Evolutionary conservation across 2,113 vertebrate genomes (phyloP).

Genomic region (Puffinus mauretanicus): DNA sequence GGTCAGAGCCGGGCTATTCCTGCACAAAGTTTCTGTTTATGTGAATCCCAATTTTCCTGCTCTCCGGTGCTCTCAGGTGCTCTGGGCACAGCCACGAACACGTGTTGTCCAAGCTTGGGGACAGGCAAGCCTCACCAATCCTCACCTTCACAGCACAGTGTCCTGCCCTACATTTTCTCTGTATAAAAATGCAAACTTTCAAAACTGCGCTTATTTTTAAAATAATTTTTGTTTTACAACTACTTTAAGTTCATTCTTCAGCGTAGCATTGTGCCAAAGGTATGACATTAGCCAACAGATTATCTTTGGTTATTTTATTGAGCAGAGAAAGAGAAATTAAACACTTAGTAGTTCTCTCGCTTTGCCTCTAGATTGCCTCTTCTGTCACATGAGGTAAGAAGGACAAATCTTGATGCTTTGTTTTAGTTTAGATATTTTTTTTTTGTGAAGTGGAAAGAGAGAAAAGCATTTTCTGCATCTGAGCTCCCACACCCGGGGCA

Average conservation of each 20-base stretch:
- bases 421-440: neutral
- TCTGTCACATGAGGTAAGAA: neutral
- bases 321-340: neutral
- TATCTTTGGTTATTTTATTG: neutral
- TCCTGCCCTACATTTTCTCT: neutral
- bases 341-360: neutral
- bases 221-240: neutral
- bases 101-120: neutral
- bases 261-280: neutral
- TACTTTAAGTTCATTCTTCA: neutral
- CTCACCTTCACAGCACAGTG: neutral
- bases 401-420: neutral
- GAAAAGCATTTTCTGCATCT: neutral
- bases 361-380: neutral
- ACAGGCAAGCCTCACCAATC: neutral
- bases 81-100: neutral
- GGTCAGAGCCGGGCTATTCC: neutral
- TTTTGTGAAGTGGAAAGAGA: neutral
- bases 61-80: rapidly evolving
- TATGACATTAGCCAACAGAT: neutral
- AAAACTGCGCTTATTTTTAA: neutral
- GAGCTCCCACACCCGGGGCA: neutral
- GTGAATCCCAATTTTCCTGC: neutral
- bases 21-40: neutral
- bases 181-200: neutral